A percentile compares a stretch with the other conserved stretches of the same genome.
phyloP scores from a whole-genome alignment of 2,113 vertebrate species.

The Aphelocoma coerulescens region DNA sequence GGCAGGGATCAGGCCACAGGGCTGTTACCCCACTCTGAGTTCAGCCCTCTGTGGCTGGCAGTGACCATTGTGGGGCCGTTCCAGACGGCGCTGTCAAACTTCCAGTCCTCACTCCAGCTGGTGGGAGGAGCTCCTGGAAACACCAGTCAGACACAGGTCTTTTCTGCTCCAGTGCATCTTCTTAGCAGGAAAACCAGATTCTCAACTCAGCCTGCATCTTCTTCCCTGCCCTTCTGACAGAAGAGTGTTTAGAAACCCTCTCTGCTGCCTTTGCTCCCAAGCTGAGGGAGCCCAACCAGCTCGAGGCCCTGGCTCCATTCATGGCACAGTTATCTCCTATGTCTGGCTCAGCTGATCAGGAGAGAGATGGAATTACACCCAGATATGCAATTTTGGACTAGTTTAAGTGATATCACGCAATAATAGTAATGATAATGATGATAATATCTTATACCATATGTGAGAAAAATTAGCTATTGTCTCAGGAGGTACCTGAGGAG shows the following conservation, averaged over 20 bases:
- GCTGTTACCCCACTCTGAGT: neutral
- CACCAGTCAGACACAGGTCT: neutral
- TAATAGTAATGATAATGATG: neutral
- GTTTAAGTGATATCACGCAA: neutral
- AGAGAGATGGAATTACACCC: neutral
- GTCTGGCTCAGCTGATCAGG: neutral
- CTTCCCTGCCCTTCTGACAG: neutral
- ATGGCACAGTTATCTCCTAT: neutral
- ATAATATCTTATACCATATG: neutral
- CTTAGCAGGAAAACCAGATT: neutral
- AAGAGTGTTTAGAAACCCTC: neutral
- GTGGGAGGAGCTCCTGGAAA: neutral
- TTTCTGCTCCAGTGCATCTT: neutral
- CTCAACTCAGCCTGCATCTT: neutral
- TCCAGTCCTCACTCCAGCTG: neutral
- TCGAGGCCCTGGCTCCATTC: neutral
- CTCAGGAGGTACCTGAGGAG: neutral
- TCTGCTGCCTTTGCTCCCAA: neutral
- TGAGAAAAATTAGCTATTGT: slow-evolving; percentile 15
- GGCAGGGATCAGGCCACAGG: neutral
- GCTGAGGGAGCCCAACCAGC: neutral
- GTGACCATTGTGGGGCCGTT: neutral
- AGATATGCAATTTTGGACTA: slow-evolving; percentile 20
- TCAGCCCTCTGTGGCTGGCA: neutral
- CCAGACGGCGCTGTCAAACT: neutral